Evolutionary conservation across 1,140 invertebrate genomes (phyloP).

Genomic region (Drosophila busckii): DNA sequence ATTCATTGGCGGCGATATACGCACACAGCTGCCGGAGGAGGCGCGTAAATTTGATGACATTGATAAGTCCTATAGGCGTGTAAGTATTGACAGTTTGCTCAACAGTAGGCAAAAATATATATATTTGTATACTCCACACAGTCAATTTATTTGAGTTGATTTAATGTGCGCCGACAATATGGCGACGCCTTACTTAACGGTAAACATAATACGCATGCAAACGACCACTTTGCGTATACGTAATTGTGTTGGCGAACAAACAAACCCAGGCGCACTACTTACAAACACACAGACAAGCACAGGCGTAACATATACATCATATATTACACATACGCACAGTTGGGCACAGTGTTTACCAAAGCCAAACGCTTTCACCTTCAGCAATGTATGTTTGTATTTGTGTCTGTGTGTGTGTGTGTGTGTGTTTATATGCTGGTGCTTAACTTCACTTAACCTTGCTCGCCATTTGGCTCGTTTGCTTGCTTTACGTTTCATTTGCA

Average conservation of each 20-base stretch:
- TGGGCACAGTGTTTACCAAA: slow-evolving; percentile 45
- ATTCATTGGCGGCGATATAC: slow-evolving; percentile 92
- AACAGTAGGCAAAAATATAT: slow-evolving; percentile 50
- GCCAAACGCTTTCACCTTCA: slow-evolving; percentile 61
- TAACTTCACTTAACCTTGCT: slow-evolving; percentile 75
- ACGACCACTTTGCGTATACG: slow-evolving; percentile 70
- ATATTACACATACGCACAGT: slow-evolving; percentile 48
- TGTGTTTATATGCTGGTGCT: slow-evolving; percentile 48
- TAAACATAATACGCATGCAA: slow-evolving; percentile 77
- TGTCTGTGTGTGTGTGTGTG: slow-evolving; percentile 29
- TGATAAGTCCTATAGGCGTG: slow-evolving; percentile 87
- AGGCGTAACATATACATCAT: slow-evolving; percentile 12
- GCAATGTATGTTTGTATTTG: slow-evolving; percentile 10
- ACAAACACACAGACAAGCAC: slow-evolving; percentile 5
- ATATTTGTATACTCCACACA: too few species aligned
- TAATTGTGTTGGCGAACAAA: slow-evolving; percentile 51
- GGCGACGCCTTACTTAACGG: slow-evolving; percentile 78
- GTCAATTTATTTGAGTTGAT: slow-evolving; percentile 73
- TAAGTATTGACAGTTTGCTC: slow-evolving; percentile 57
- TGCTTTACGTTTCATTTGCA: slow-evolving; percentile 77
- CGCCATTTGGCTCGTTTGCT: slow-evolving; percentile 65
- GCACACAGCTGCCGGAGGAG: slow-evolving; percentile 90
- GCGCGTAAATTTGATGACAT: slow-evolving; percentile 93
- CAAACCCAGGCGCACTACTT: background rate
- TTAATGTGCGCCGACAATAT: slow-evolving; percentile 74